Evolutionary conservation across 30 jellyfish, hydroid and myxozoan species (phyloP).

Genomic region (Pseudorhiza aurosa): DNA sequence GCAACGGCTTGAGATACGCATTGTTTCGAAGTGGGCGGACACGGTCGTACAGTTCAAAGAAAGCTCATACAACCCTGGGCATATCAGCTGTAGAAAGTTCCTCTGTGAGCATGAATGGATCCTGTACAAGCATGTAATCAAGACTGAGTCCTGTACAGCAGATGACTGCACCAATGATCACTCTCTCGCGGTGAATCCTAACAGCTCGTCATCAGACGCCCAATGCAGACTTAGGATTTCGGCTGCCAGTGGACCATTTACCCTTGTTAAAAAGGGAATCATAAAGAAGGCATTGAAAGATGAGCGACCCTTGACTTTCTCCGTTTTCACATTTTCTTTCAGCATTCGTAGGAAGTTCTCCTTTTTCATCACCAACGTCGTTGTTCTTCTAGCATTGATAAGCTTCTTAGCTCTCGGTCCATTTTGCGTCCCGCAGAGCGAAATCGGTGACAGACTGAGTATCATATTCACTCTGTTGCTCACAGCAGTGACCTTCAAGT

Average conservation of each 20-base stretch:
- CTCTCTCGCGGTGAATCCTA: background rate
- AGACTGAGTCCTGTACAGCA: constrained; percentile 44
- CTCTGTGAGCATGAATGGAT: constrained; percentile 77
- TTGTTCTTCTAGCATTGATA: constrained; percentile 71
- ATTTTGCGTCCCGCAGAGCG: constrained; percentile 71
- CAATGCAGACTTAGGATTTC: constrained; percentile 22
- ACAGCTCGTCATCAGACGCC: background rate
- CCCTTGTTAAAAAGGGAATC: background rate
- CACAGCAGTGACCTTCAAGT: constrained; percentile 84
- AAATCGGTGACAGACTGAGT: constrained; percentile 81
- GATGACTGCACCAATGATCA: constrained; percentile 59
- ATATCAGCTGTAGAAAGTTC: constrained; percentile 31
- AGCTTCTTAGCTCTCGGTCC: constrained; percentile 70
- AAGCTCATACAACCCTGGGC: constrained; percentile 34
- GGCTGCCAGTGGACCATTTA: background rate
- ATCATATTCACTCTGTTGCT: constrained; percentile 77
- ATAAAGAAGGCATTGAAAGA: constrained; percentile 13
- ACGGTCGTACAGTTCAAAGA: constrained; percentile 65
- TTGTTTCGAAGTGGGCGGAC: constrained; percentile 81
- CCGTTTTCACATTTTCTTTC: constrained; percentile 67
- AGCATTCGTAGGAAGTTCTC: constrained; percentile 74
- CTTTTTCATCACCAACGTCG: constrained; percentile 62
- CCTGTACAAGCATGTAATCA: constrained; percentile 64
- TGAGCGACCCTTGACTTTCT: constrained; percentile 53
- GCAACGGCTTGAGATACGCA: constrained; percentile 67